Base-by-base conservation (phyloP, 1,140 invertebrate species). In the Achroia grisella region DNA sequence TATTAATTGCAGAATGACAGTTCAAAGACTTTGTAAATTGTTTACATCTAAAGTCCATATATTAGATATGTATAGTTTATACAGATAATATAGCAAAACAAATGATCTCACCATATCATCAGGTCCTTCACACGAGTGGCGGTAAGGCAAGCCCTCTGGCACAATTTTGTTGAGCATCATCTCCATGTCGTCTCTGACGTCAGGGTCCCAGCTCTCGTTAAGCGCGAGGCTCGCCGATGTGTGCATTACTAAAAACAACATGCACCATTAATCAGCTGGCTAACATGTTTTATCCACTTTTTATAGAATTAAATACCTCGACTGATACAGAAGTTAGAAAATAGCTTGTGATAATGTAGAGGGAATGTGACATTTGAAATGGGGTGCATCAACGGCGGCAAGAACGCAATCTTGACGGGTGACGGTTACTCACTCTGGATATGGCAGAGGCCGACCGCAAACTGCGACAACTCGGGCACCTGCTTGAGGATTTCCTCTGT, bases 141-240 rank as follows among this genome's bases (percentile, higher is more conserved):
- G 92, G 80, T 97, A 98, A 74, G 93, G 93, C 84, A 97, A 90
- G 80, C 93, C 95, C 90, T 98, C 97, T 87, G 97, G 97, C 88
- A 98, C 95, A 87, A 98, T 95, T 93, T 97, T 97, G 87, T 98
- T 97, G 79, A 98, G 89, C 94, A 98, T 98, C 95, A 97, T 98
- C 89, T 98, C 96, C 95, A 98, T 97, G 77, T 98, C 97, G 77
- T 97, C 95, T 87, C 95, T 91, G 39, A 97, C 96, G 89, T 97
- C 95, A 59, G 96, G 95, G 89, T 98, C 96, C 96, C 97, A 98
- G 88, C 96, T 98, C 89, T 98, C 97, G 87, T 98, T 98, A 77
- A 98, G 89, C 57, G 96, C 95, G 79, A 98, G 90, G 90, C 96
- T 98, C 72, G 97, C 97, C 72, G 96, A 98, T 70, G 96, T 98